Conservation (phyloP, 2,113 vertebrate species). For the Dolichotis patagonum region DNA sequence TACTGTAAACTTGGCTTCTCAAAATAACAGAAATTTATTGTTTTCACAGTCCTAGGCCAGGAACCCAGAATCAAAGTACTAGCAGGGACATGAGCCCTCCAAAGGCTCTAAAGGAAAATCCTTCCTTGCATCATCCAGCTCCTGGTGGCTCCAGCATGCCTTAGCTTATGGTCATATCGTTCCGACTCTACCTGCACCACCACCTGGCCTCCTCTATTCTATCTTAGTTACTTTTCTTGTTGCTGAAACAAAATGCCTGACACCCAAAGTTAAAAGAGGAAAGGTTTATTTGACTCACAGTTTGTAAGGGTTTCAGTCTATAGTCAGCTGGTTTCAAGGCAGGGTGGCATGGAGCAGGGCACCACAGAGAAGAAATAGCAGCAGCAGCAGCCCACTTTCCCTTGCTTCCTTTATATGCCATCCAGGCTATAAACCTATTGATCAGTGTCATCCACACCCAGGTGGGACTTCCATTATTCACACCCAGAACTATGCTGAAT, state of each 20-base stretch:
- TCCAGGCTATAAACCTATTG: neutral
- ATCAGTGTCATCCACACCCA: neutral
- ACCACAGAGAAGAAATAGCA: neutral
- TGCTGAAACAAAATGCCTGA: neutral
- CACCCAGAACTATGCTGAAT: neutral
- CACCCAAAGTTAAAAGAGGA: neutral
- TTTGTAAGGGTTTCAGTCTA: neutral
- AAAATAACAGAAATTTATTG: neutral
- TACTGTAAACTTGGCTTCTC: rapidly evolving
- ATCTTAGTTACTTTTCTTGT: neutral
- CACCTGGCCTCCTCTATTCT: neutral
- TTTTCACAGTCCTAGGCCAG: neutral
- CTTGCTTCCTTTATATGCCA: neutral
- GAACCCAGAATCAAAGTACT: neutral
- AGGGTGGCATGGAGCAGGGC: neutral
- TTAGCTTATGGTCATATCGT: neutral
- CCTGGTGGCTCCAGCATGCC: neutral
- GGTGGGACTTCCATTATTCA: neutral
- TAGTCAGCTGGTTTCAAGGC: neutral
- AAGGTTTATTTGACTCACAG: neutral
- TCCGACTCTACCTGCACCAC: neutral
- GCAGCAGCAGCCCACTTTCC: neutral
- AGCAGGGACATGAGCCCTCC: too few species aligned
- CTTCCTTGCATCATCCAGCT: neutral
- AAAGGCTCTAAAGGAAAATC: rapidly evolving